Percentiles rank a stretch among this genome's conserved stretches.
These are phyloP conservation scores for Oryzias curvinotus DNA, from an alignment of 2,113 vertebrate genomes.

Conservation along the genomic window DNA sequence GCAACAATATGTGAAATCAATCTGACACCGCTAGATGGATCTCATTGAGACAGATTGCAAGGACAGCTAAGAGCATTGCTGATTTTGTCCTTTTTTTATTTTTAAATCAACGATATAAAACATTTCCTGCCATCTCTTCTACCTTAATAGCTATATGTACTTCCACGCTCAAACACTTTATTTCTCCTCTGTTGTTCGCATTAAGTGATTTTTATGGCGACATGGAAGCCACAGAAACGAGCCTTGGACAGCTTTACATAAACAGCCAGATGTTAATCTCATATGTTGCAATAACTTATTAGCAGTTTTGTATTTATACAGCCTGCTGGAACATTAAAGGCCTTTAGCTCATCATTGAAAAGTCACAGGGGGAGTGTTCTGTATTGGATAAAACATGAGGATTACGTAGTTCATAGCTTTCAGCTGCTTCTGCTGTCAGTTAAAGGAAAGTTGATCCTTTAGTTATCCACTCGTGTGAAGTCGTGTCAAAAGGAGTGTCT, in stretches of 20 bases:
- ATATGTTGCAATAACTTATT: constrained; percentile 6
- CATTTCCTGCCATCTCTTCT: not conserved
- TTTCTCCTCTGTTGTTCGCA: not conserved
- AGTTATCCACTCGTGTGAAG: constrained; percentile 11
- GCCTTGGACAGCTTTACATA: constrained; percentile 1
- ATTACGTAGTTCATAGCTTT: not conserved
- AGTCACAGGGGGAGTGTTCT: not conserved
- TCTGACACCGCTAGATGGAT: not conserved
- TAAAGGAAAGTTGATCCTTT: constrained; percentile 4
- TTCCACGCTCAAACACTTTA: not conserved
- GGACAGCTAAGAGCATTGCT: not conserved
- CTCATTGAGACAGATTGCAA: not conserved
- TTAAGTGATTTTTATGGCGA: not conserved
- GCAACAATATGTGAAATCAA: not conserved
- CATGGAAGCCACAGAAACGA: not conserved
- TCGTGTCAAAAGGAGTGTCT: not conserved
- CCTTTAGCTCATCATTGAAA: not conserved
- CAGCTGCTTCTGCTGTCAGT: constrained; percentile 2
- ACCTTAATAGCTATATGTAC: not conserved
- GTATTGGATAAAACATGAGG: not conserved
- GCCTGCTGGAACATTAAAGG: not conserved
- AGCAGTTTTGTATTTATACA: not conserved
- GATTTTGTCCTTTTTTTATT: not conserved
- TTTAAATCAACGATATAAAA: not conserved
- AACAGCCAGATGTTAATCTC: not conserved